Conservation (phyloP, 2,113 vertebrate species). For the Tenrec ecaudatus region DNA sequence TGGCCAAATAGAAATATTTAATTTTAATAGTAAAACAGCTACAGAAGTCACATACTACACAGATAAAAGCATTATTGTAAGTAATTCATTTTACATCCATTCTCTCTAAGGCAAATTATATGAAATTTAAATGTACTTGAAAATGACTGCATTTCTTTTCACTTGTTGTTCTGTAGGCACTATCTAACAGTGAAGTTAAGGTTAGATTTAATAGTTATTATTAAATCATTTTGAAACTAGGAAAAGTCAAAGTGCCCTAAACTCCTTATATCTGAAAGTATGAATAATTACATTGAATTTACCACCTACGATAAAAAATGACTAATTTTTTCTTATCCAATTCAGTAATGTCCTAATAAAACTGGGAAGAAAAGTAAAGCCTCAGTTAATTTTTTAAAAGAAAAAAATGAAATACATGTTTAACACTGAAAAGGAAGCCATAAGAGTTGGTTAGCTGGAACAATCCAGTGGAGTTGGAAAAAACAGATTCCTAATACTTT, state of each 20-base stretch:
- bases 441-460: too few relatives aligned
- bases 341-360: slow-evolving; percentile 45
- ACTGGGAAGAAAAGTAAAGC: slow-evolving; percentile 8
- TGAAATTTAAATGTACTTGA: slow-evolving; percentile 42
- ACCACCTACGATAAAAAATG: slow-evolving; percentile 17
- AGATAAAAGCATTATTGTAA: not conserved
- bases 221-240: slow-evolving; percentile 27
- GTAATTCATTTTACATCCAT: slow-evolving; percentile 18
- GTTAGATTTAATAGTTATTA: slow-evolving; percentile 14
- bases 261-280: not conserved
- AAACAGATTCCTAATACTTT: too few relatives aligned
- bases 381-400: slow-evolving; percentile 7
- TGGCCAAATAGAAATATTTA: not conserved
- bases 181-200: not conserved
- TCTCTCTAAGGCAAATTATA: not conserved
- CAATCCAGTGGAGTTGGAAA: too few relatives aligned
- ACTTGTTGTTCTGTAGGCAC: not conserved
- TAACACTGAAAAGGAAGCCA: too few relatives aligned
- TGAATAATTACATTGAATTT: slow-evolving; percentile 43
- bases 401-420: not conserved
- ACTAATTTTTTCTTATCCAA: slow-evolving; percentile 30
- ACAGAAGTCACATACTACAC: not conserved
- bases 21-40: slow-evolving; percentile 13
- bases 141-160: slow-evolving; percentile 31
- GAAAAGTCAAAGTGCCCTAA: slow-evolving; percentile 9